Evolutionary conservation across 2,113 vertebrate genomes (phyloP), one percentile per base, ranked within the genome.

Genomic region (Semnornis frantzii): DNA sequence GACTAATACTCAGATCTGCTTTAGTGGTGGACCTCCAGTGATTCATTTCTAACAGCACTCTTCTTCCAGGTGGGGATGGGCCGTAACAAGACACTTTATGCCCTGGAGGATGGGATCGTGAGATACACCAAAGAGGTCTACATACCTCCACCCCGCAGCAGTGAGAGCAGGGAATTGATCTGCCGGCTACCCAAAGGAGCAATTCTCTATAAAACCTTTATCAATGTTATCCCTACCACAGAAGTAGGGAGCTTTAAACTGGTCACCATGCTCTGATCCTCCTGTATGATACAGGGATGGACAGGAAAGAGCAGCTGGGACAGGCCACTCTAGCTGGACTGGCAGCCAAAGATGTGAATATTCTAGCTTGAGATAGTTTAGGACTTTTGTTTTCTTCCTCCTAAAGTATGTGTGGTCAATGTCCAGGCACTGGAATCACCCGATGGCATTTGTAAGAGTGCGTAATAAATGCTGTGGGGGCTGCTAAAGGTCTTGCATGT

Each of bases 171-270:
- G 25, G 90, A 97, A 8, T 69, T 99, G 73, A 98, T 99, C 94
- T 96, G 97, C 82, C 98, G 82, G 18, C 98, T 99, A 37, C 98
- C 99, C 8, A 98, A 80, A 87, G 99, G 99, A 39, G 96, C 98
- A 2, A 13, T 99, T 50, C 98, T 99, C 50, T 99, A 99, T 87
- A 99, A 99, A 97, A 99, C 99, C 55, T 99, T 99, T 48, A 98
- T 99, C 94, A 99, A 87, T 1, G 96, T 99, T 19, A 44, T 99
- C 79, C 99, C 99, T 25, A 92, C 96, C 52, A 97, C 97, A 33
- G 98, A 98, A 88, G 98, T 98, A 69, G 98, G 98, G 30, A 98
- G 94, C 84, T 99, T 99, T 95, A 98, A 97, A 96, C 97, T 99
- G 39, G 98, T 99, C 73, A 98, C 96, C 60, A 98, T 99, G 98